Evolutionary conservation across 2,113 vertebrate genomes (phyloP), one percentile per base, ranked within the genome.

Genomic region (Eclectus roratus): DNA sequence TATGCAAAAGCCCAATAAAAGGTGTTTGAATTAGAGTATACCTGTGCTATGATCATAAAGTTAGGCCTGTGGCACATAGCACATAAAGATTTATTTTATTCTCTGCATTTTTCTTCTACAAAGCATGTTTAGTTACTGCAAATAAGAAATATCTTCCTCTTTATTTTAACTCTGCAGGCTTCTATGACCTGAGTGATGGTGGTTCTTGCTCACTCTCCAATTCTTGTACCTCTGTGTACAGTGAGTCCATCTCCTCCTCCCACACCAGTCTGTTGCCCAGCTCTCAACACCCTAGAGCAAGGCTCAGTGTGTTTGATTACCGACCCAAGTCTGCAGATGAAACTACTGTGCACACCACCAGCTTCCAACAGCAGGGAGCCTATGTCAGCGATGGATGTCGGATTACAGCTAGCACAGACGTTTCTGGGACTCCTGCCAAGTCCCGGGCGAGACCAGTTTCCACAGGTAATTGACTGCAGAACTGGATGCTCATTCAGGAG

Each of bases 151-250:
- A 46, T 25, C 24, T 80, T 25, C 33, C 17, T 78, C 2, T 93
- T 91, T 96, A 28, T 95, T 94, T 96, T 83, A 70, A 81, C 31
- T 31, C 5, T 37, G 13, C 94, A 99, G 99, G 99, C 35, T 99
- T 99, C 97, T 99, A 99, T 17, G 99, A 99, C 92, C 98, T 99
- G 78, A 99, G 99, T 1, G 99, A 99, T 0, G 98, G 97, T 0
- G 99, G 98, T 17, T 99, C 99, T 61, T 98, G 99, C 80, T 99
- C 99, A 3, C 96, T 99, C 65, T 99, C 99, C 68, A 98, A 99
- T 87, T 99, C 99, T 33, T 99, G 99, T 94, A 99, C 99, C 2
- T 99, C 99, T 1, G 98, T 99, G 93, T 99, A 98, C 98, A 99
- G 99, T 5, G 99, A 99, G 88, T 98, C 98, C 83, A 91, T 98